Conservation (phyloP, 2,888 invertebrate species). For the Drosophila fungiperda region DNA sequence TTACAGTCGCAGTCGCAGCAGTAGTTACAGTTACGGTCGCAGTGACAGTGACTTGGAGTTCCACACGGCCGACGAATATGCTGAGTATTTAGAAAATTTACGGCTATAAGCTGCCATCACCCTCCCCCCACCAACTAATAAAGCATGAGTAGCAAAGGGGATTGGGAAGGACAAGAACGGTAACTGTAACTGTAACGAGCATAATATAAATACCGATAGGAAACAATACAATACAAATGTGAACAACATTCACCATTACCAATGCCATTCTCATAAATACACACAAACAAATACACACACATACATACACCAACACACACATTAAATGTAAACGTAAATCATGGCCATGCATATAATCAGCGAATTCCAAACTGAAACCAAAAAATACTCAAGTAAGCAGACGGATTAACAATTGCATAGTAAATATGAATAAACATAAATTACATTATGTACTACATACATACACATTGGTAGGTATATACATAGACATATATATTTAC, state of each 20-base stretch:
- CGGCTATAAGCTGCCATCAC: slow-evolving; percentile 57
- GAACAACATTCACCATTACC: slow-evolving; percentile 53
- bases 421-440: slow-evolving; percentile 39
- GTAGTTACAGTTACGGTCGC: slow-evolving; percentile 15
- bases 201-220: slow-evolving; percentile 50
- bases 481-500: slow-evolving; percentile 24
- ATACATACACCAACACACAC: slow-evolving; percentile 55
- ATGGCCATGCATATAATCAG: slow-evolving; percentile 79
- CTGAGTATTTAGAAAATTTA: slow-evolving; percentile 80
- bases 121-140: slow-evolving; percentile 9
- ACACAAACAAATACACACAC: slow-evolving; percentile 45
- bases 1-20: slow-evolving; percentile 48
- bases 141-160: not conserved
- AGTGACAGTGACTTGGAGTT: slow-evolving; percentile 63
- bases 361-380: slow-evolving; percentile 75
- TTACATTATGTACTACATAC: slow-evolving; percentile 14
- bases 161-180: slow-evolving; percentile 15
- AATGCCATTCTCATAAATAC: slow-evolving; percentile 56
- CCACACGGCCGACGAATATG: slow-evolving; percentile 82
- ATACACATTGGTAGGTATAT: slow-evolving; percentile 32
- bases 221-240: slow-evolving; percentile 35
- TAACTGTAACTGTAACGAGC: slow-evolving; percentile 39
- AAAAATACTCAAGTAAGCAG: slow-evolving; percentile 73
- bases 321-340: slow-evolving; percentile 73
- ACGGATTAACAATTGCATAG: slow-evolving; percentile 58